Evolutionary conservation across 2,797 vertebrate species (phyloP).

Genomic region (Euthynnus affinis): DNA sequence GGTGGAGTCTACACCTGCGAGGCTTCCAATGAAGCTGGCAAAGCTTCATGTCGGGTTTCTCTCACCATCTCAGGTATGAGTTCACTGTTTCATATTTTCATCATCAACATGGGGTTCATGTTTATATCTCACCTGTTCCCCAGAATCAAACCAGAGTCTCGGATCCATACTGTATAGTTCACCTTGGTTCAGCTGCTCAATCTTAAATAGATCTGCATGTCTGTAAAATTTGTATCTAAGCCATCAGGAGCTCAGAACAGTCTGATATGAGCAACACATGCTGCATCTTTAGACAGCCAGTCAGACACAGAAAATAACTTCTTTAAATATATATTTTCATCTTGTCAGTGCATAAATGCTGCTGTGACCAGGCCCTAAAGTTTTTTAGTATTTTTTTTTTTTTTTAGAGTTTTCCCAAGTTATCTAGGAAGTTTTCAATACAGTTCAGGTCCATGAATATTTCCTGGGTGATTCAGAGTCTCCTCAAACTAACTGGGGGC

Average conservation of each 20-base stretch:
- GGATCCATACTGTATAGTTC: not conserved
- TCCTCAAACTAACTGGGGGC: not conserved
- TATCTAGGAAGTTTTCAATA: not conserved
- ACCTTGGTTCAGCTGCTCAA: not conserved
- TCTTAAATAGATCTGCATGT: not conserved
- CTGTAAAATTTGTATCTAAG: not conserved
- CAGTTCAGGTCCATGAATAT: too few species aligned
- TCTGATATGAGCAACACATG: not conserved
- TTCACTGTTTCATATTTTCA: not conserved
- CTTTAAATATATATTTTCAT: not conserved
- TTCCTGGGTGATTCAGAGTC: not conserved
- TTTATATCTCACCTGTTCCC: not conserved
- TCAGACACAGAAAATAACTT: too few species aligned
- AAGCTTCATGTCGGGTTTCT: slow-evolving; percentile 88
- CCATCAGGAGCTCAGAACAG: not conserved
- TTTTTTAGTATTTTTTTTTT: too few species aligned
- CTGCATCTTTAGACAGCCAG: not conserved
- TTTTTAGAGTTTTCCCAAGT: not conserved
- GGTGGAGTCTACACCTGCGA: slow-evolving; percentile 91
- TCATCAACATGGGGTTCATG: not conserved
- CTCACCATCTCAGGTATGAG: slow-evolving; percentile 91
- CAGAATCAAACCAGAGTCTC: not conserved
- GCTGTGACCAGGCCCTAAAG: too few species aligned
- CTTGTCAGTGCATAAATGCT: too few species aligned
- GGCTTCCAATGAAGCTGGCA: slow-evolving; percentile 93